Base-by-base conservation (phyloP, 2,888 invertebrate species). In the Melanchra persicariae region DNA sequence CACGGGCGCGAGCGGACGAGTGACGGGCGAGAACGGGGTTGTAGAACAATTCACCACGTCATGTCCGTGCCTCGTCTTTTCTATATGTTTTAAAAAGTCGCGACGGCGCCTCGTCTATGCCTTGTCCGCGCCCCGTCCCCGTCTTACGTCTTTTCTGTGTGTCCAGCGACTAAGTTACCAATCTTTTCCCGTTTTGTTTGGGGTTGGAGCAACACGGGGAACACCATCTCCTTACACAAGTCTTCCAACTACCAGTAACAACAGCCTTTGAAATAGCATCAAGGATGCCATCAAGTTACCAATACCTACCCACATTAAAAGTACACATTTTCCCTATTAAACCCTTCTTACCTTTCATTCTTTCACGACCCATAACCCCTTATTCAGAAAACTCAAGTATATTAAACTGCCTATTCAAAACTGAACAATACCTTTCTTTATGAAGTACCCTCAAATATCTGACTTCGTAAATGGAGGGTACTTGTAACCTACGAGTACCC, bases 401-500 rank as follows among this genome's bases (percentile, higher is more conserved):
- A 57, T 59, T 79, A 79, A 79, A 24, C 74, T 49, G 10, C 15
- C 58, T 54, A 67, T 74, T 60, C 45, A 63, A 22, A 40, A 55
- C 49, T 52, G 49, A 80, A 77, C 76, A 80, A 80, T 74, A 65
- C 57, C 57, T 26, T 77, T 65, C 68, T 45, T 58, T 58, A 64
- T 80, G 61, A 80, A 69, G 75, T 61, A 61, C 75, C 49, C 69
- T 77, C 58, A 54, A 63, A 64, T 68, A 43, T 47, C 51, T 49
- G 64, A 68, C 60, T 74, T 64, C 45, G 57, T 34, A 61, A 77
- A 58, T 57, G 61, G 60, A 75, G 52, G 26, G 61, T 47, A 26
- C 61, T 73, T 40, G 54, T 30, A 80, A 26, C n/a, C 34, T 58
- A 10, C 37, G 19, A 74, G 68, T 30, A 58, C 26, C 47, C 49